A percentile compares a stretch with the other conserved stretches of the same genome.
Conservation (phyloP, 1,140 invertebrate species). For the Coptotermes formosanus region DNA sequence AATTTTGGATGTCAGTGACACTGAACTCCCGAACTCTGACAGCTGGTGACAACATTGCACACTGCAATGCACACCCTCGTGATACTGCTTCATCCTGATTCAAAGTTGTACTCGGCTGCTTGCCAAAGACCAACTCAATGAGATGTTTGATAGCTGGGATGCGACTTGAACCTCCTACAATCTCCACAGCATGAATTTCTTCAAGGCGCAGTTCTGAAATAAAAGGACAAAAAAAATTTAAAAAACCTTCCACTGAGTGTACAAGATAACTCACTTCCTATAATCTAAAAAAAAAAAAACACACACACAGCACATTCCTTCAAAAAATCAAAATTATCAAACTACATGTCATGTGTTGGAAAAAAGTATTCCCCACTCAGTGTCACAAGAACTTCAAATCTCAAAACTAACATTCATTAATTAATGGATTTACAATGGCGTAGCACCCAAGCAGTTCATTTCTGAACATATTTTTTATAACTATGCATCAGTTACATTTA, state of each 20-base stretch:
- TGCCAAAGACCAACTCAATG: constrained; percentile 84
- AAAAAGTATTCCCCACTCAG: no score
- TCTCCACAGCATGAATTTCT: constrained; percentile 92
- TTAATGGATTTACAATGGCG: no score
- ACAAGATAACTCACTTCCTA: not conserved
- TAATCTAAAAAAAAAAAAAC: not conserved
- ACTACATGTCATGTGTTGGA: no score
- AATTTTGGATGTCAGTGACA: constrained; percentile 91
- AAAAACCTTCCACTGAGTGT: not conserved
- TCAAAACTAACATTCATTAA: no score
- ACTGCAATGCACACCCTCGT: constrained; percentile 93
- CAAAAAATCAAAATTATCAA: not conserved
- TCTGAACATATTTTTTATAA: no score
- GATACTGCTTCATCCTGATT: constrained; percentile 98
- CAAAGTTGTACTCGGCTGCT: constrained; percentile 87
- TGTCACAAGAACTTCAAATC: no score
- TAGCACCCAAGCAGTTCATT: no score
- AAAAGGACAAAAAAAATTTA: constrained; percentile 35
- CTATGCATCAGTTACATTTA: no score
- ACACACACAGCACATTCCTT: not conserved
- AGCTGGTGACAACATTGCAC: constrained; percentile 94
- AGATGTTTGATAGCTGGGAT: constrained; percentile 89
- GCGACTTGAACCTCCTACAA: constrained; percentile 93
- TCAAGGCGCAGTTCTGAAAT: constrained; percentile 70
- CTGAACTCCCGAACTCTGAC: constrained; percentile 93